phyloP scores from a whole-genome alignment of 2,888 invertebrate genomes.

The Anthrax anthrax region DNA sequence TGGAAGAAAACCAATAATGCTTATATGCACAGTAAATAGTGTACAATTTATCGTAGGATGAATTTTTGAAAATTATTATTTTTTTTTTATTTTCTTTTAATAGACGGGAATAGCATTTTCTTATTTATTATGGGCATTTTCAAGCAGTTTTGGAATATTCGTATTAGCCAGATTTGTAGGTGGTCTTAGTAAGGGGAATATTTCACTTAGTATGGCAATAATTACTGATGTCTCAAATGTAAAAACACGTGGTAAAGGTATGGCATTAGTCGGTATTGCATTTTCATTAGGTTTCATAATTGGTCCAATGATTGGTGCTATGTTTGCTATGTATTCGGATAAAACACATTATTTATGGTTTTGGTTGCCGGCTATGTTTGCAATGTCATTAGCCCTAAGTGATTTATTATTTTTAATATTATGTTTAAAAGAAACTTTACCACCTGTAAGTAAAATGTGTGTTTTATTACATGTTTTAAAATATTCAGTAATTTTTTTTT shows the following conservation, averaged over 20 bases:
- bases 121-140: constrained; percentile 79
- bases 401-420: constrained; percentile 62
- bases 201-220: constrained; percentile 87
- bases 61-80: constrained; percentile 3
- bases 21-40: constrained; percentile 56
- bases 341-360: constrained; percentile 58
- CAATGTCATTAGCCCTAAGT: constrained; percentile 53
- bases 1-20: constrained; percentile 75
- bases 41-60: too few relatives aligned
- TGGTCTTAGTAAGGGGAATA: constrained; percentile 92
- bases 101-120: constrained; percentile 74
- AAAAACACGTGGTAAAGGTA: constrained; percentile 78
- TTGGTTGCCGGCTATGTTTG: constrained; percentile 64
- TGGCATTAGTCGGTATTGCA: constrained; percentile 96
- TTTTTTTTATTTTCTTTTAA: constrained; percentile 5
- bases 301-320: constrained; percentile 89
- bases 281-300: constrained; percentile 96
- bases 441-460: constrained; percentile 37
- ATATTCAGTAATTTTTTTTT: not conserved
- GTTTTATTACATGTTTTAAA: not conserved
- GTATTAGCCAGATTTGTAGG: constrained; percentile 85
- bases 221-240: constrained; percentile 81
- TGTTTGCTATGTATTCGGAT: constrained; percentile 58
- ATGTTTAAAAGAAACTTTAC: constrained; percentile 72
- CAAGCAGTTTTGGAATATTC: constrained; percentile 76